Evolutionary conservation across 2,113 vertebrate genomes (phyloP), one percentile per base, ranked within the genome.

Genomic region (Carollia perspicillata): DNA sequence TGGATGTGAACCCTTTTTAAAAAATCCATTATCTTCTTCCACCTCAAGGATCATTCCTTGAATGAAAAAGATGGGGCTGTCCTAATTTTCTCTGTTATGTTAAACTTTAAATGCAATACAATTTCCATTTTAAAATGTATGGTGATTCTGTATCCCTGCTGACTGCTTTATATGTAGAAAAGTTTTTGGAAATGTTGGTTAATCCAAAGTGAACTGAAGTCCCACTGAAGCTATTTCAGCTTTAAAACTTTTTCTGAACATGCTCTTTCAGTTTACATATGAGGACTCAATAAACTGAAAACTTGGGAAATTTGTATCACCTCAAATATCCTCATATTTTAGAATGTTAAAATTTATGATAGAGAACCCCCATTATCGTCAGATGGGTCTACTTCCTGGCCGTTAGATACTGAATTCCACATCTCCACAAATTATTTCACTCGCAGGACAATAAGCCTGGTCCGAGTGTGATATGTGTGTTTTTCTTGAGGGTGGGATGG

Each of bases 401-500:
- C 66, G 4, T 37, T 74, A 66, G 80, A 80, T 47, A 80, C 4
- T n/a, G n/a, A 58, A 88, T 75, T 75, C 66, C 22, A 75, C 66
- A 88, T 88, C 9, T 85, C 42, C n/a, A n/a, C n/a, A n/a, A n/a
- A n/a, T n/a, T n/a, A n/a, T n/a, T n/a, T n/a, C n/a, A n/a, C n/a
- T n/a, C n/a, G n/a, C n/a, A n/a, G n/a, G n/a, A n/a, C n/a, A 78
- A 72, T 90, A 86, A 94, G 86, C 53, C 30, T 91, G 28, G 35
- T 53, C 47, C 63, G 71, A 53, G 3, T 86, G 22, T 37, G 42
- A 42, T 0, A 5, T 10, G 3, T 16, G 12, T 77, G 47, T 51
- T 17, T 77, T 93, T 84, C 78, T 84, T 89, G 84, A 63, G 51
- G 26, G 42, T 37, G 11, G 37, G 28, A 71, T 13, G n/a, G 22